A percentile compares a stretch with the other conserved stretches of the same genome.
These are phyloP conservation scores for Mastigias papua DNA, from an alignment of 30 jellyfish, hydroid and myxozoan species.

Conservation along the genomic window DNA sequence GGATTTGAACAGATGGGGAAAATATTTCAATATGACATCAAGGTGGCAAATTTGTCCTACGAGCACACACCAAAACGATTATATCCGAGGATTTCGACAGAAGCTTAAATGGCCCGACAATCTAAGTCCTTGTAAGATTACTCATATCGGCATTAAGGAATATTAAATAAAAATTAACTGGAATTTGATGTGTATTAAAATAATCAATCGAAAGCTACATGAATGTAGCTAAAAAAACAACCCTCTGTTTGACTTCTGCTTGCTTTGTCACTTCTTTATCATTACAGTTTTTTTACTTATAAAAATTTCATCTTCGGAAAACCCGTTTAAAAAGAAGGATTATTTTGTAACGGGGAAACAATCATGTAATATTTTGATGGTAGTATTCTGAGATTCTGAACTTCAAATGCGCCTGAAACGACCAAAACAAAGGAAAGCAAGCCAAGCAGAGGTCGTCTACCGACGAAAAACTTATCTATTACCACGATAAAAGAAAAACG, in stretches of 20 bases:
- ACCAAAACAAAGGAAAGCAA: neutral
- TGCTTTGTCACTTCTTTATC: neutral
- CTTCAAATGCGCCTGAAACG: no score
- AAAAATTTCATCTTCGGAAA: no score
- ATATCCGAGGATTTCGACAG: neutral
- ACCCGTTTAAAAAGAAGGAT: no score
- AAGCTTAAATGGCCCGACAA: no score
- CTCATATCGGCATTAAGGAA: neutral
- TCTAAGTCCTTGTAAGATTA: neutral
- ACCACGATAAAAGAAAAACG: neutral
- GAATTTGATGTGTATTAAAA: neutral
- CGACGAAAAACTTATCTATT: neutral
- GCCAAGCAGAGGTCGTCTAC: neutral
- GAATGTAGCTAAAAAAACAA: neutral
- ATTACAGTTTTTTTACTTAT: no score
- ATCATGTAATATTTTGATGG: no score
- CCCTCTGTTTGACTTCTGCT: neutral
- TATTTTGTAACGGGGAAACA: no score
- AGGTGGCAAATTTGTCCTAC: no score
- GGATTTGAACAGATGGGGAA: no score
- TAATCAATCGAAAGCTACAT: neutral
- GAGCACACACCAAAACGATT: no score
- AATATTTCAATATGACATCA: no score
- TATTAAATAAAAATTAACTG: neutral
- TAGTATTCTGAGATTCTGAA: no score